A percentile compares a stretch with the other conserved stretches of the same genome.
These are phyloP conservation scores for Penelope pileata DNA, from an alignment of 2,113 vertebrate genomes.

Conservation along the genomic window DNA sequence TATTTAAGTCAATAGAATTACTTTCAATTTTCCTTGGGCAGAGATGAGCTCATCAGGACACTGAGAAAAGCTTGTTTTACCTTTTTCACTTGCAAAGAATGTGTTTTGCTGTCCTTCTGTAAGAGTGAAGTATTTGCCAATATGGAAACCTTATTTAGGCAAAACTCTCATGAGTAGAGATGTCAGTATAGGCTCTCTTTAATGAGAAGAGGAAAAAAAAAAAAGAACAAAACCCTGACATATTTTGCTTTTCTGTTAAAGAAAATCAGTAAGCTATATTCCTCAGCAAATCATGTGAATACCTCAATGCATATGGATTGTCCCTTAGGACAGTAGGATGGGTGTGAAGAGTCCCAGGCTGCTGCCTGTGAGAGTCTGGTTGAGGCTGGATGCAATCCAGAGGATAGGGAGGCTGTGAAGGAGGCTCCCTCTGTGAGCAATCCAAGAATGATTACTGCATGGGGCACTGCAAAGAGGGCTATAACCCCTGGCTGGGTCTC, in stretches of 20 bases:
- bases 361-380: not conserved
- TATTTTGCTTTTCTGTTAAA: not conserved
- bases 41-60: not conserved
- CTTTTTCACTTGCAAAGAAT: not conserved
- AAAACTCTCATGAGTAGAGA: not conserved
- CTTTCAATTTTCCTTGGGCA: not conserved
- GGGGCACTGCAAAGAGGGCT: fast-evolving
- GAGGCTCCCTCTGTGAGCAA: not conserved
- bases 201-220: not conserved
- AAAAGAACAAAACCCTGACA: not conserved
- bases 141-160: not conserved
- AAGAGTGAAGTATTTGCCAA: not conserved
- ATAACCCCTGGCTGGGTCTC: not conserved
- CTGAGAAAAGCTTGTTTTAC: not conserved
- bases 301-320: not conserved
- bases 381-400: not conserved
- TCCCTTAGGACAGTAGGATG: not conserved
- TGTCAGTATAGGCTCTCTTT: not conserved
- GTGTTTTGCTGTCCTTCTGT: not conserved
- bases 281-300: not conserved
- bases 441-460: not conserved
- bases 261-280: not conserved
- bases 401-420: fast-evolving
- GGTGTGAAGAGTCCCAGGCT: not conserved
- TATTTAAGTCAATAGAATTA: slow-evolving; percentile 12